phyloP scores from a whole-genome alignment of 2,888 invertebrate genomes.

The Epistrophe eligans region DNA sequence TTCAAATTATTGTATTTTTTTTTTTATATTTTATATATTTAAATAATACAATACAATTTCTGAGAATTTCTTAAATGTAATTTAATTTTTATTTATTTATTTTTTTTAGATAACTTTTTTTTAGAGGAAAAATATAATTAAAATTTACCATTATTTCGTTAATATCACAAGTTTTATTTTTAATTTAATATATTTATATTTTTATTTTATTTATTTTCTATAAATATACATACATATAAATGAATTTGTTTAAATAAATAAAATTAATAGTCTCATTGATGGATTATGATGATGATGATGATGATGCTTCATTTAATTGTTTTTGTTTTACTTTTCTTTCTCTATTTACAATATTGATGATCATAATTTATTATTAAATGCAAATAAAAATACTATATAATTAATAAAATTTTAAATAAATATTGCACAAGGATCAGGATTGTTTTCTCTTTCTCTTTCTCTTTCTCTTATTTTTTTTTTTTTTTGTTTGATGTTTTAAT shows the following conservation, averaged over 20 bases:
- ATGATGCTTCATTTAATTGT: background rate
- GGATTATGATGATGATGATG: slow-evolving; percentile 40
- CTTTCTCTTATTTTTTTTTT: background rate
- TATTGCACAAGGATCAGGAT: slow-evolving; percentile 75
- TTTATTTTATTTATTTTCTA: slow-evolving; percentile 19
- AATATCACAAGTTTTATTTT: slow-evolving; percentile 70
- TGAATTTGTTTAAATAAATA: slow-evolving; percentile 54
- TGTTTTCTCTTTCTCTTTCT: background rate
- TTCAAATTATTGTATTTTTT: background rate
- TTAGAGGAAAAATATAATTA: slow-evolving; percentile 10
- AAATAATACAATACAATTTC: slow-evolving; percentile 11
- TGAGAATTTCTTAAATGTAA: slow-evolving; percentile 11
- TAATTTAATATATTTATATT: slow-evolving; percentile 13
- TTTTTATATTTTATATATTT: background rate
- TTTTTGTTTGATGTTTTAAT: background rate
- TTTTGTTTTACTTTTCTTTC: background rate
- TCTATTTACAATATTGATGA: slow-evolving; percentile 43
- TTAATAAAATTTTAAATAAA: slow-evolving; percentile 46
- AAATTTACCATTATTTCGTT: slow-evolving; percentile 57
- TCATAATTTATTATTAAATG: background rate
- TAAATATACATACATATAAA: background rate
- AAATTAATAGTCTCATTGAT: slow-evolving; percentile 73
- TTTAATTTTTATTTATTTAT: background rate
- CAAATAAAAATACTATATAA: background rate
- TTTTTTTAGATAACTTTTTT: background rate